Evolutionary conservation across 2,888 invertebrate species (phyloP), one percentile per base, ranked within the genome.

Genomic region (Meiosimyza platycephala): DNA sequence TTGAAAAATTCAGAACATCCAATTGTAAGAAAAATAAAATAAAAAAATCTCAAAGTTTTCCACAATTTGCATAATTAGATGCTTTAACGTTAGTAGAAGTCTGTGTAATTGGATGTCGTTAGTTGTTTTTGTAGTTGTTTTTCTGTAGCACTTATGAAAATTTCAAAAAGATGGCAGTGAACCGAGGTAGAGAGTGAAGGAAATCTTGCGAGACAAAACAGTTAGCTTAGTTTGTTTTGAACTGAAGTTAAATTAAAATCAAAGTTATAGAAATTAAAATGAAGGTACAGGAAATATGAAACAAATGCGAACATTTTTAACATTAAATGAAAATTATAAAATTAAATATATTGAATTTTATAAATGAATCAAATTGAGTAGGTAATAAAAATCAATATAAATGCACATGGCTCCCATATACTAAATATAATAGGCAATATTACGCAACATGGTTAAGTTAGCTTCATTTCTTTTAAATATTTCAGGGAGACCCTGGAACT

Each of bases 1-100:
- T 4, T 28, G 28, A 40, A 55, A 66, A 55, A 55, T 16, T 55
- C 47, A 47, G 54, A 55, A 15, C 55, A 52, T 67, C 48, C 67
- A 57, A 57, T 65, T 67, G 47, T 51, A 51, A 57, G 22, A 67
- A 67, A 55, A 48, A 74, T 28, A 28, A 28, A 28, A 28, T 28
- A 73, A 74, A 65, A 73, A 76, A 72, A 74, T 72, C 68, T 72
- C 67, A 73, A 76, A 76, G 73, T 75, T 75, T 74, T 73, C 74
- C 66, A 72, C 76, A 68, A 77, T 78, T 78, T 76, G 75, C 78
- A 78, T 78, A 77, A 78, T 78, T 78, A 77, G 78, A 76, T 75
- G 74, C 75, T 74, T 76, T 76, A 74, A 62, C 75, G 16, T 62
- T 33, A 60, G 51, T 54, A 60, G 50, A 50, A 47, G 47, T 57